These are phyloP conservation scores for Metopia argyrocephala DNA, from an alignment of 2,888 invertebrate species.

Conservation along the genomic window DNA sequence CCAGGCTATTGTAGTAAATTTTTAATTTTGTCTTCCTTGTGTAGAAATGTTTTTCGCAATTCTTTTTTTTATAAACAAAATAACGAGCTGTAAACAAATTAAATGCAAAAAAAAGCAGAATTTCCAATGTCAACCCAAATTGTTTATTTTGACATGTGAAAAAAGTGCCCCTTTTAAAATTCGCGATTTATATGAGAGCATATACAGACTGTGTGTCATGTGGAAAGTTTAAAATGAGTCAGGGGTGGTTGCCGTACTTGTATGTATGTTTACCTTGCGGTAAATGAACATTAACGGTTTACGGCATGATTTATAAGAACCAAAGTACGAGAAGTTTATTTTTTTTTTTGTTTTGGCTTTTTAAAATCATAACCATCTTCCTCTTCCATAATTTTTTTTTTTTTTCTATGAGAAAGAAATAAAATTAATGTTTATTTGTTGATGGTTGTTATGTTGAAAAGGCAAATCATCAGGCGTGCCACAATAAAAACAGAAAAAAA, in stretches of 20 bases:
- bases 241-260: not conserved
- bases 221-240: conserved; percentile 10
- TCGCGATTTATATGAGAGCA: conserved; percentile 43
- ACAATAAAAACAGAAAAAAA: conserved; percentile 13
- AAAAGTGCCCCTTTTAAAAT: conserved; percentile 51
- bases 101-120: conserved; percentile 40
- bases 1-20: conserved; percentile 62
- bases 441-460: conserved; percentile 63
- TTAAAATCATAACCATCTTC: conserved; percentile 35
- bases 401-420: conserved; percentile 36
- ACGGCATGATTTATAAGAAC: conserved; percentile 50
- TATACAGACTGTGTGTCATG: conserved; percentile 46
- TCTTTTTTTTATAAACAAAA: conserved; percentile 20
- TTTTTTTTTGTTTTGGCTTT: conserved; percentile 24
- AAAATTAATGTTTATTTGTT: conserved; percentile 64
- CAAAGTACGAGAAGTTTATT: not conserved
- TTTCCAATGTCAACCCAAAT: conserved; percentile 60
- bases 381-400: not conserved
- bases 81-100: conserved; percentile 59
- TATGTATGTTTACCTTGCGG: conserved; percentile 53
- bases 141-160: conserved; percentile 59
- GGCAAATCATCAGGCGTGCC: conserved; percentile 57
- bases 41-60: too few relatives aligned
- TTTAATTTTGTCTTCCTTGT: conserved; percentile 40
- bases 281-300: conserved; percentile 47